Conservation (phyloP, 2,797 vertebrate genomes). For the Urocyon cinereoargenteus region DNA sequence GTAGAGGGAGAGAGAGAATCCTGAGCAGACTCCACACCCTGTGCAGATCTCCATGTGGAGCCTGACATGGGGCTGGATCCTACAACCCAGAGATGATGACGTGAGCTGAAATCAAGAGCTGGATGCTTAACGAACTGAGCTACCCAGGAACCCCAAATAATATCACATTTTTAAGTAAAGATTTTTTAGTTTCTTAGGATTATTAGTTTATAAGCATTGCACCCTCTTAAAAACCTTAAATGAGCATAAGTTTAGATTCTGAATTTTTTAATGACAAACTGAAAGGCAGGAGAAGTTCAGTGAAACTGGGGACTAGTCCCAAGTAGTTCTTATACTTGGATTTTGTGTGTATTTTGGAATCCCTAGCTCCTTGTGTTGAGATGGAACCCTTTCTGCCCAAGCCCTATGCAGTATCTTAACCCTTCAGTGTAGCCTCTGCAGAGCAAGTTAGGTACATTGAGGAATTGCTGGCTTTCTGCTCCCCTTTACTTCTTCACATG, state of each 20-base stretch:
- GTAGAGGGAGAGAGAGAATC: not conserved
- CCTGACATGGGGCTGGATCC: not conserved
- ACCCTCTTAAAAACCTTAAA: not conserved
- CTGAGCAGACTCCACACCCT: not conserved
- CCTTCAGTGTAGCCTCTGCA: not conserved
- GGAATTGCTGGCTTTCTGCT: not conserved
- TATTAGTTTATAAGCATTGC: not conserved
- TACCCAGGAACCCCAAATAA: not conserved
- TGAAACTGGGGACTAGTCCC: not conserved
- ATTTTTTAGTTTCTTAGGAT: not conserved
- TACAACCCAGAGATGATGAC: not conserved
- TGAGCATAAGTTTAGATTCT: not conserved
- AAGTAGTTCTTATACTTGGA: not conserved
- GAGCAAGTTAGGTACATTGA: not conserved
- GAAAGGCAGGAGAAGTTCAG: not conserved
- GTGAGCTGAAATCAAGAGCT: not conserved
- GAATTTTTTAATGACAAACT: not conserved
- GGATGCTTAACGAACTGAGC: not conserved
- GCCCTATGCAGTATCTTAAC: not conserved
- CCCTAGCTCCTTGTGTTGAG: not conserved
- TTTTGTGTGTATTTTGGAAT: not conserved
- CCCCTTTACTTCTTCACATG: not conserved
- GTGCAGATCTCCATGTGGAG: not conserved
- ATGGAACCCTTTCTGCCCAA: not conserved
- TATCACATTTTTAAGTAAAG: not conserved